Evolutionary conservation across 1,140 invertebrate species (phyloP).

Genomic region (Ooceraea biroi): DNA sequence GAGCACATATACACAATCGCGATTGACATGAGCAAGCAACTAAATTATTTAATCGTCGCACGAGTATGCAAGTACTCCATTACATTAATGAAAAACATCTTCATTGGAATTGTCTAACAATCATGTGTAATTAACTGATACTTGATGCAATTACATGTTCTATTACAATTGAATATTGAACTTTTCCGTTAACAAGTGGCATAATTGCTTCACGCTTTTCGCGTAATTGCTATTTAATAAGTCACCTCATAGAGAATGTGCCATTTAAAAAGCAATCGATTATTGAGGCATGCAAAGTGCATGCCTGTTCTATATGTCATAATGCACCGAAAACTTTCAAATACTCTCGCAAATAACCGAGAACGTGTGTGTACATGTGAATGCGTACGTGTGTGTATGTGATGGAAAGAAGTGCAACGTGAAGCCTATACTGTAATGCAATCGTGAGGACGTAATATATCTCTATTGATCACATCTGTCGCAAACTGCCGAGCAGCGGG

Average conservation of each 20-base stretch:
- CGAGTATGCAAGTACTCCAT: constrained; percentile 17
- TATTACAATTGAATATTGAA: constrained; percentile 70
- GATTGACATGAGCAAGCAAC: no score
- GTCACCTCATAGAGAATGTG: constrained; percentile 18
- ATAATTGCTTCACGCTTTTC: constrained; percentile 14
- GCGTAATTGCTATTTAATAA: constrained; percentile 72
- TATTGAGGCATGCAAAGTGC: constrained; percentile 22
- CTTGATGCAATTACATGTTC: constrained; percentile 51
- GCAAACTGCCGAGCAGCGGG: neutral
- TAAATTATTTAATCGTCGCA: constrained; percentile 52
- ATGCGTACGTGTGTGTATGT: neutral
- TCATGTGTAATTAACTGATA: constrained; percentile 68
- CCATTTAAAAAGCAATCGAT: neutral
- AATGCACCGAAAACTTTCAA: neutral
- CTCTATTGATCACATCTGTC: neutral
- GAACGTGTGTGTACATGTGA: no score
- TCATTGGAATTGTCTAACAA: constrained; percentile 50
- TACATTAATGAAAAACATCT: constrained; percentile 44
- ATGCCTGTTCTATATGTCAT: neutral
- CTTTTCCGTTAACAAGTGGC: constrained; percentile 70
- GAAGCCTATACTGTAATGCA: neutral
- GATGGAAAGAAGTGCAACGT: neutral
- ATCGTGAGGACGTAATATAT: neutral
- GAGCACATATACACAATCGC: neutral
- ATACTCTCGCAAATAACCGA: neutral